Percentiles rank a stretch among this genome's conserved stretches.
These are phyloP conservation scores for Microtus montanus DNA, from an alignment of 2,113 vertebrate species.

Conservation along the genomic window DNA sequence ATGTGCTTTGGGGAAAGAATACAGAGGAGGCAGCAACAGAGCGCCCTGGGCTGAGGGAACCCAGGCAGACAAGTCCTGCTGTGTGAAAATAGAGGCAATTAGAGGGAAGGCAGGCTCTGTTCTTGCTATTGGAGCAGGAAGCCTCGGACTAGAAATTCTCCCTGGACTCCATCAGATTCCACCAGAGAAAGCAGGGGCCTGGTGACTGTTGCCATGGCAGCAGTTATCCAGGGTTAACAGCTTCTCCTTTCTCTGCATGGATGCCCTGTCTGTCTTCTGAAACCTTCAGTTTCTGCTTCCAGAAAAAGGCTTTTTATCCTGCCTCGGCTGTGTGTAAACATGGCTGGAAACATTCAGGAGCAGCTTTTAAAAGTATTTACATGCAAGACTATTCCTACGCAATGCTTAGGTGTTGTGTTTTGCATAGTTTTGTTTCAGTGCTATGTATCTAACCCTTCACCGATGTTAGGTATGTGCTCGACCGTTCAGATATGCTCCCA, in stretches of 20 bases:
- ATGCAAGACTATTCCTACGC: not conserved
- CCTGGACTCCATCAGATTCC: slow-evolving; percentile 15
- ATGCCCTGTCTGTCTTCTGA: not conserved
- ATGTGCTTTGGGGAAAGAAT: slow-evolving; percentile 12
- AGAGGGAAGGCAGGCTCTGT: not conserved
- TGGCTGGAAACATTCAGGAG: not conserved
- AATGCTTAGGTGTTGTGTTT: not conserved
- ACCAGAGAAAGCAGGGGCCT: not conserved
- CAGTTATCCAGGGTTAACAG: slow-evolving; percentile 15
- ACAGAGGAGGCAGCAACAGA: not conserved
- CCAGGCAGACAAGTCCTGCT: not conserved
- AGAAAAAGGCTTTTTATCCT: not conserved
- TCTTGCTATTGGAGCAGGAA: not conserved
- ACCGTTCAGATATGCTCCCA: not conserved
- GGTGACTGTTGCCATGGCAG: slow-evolving; percentile 35
- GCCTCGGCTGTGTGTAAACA: not conserved
- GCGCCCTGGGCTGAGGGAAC: not conserved
- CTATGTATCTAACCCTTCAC: not conserved
- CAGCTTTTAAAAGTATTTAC: slow-evolving; percentile 35
- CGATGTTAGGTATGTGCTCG: not conserved
- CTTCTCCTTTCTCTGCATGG: not conserved
- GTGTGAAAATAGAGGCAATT: not conserved
- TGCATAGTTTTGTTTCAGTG: not conserved
- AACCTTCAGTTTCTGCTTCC: not conserved
- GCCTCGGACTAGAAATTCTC: not conserved